Percentiles rank a stretch among this genome's conserved stretches.
Evolutionary conservation across 2,113 vertebrate species (phyloP).

Genomic region (Antechinus flavipes): DNA sequence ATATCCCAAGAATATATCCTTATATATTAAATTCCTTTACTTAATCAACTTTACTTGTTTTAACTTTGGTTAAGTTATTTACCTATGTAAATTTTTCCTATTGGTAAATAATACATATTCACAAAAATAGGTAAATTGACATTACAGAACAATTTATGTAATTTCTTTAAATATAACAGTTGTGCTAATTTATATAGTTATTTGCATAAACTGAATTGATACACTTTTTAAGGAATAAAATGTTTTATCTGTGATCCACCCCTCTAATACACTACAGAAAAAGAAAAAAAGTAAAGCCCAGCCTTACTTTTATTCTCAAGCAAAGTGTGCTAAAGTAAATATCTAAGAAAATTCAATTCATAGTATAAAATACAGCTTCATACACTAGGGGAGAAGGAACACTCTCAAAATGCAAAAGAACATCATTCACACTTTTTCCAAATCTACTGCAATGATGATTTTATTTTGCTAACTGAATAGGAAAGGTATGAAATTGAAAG

Average conservation of each 20-base stretch:
- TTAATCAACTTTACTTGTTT: not conserved
- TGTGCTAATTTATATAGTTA: not conserved
- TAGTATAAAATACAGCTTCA: not conserved
- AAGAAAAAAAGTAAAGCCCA: not conserved
- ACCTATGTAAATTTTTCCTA: not conserved
- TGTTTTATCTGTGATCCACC: constrained; percentile 15
- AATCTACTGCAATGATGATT: constrained; percentile 21
- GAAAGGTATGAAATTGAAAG: constrained; percentile 17
- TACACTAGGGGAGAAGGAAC: not conserved
- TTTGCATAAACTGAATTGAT: not conserved
- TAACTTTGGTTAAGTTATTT: not conserved
- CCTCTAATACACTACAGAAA: not conserved
- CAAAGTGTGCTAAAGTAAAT: constrained; percentile 7
- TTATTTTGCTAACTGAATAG: constrained; percentile 28
- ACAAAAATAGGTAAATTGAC: not conserved
- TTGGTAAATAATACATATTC: constrained; percentile 24
- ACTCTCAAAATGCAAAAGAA: not conserved
- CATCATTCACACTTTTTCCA: not conserved
- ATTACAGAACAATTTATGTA: constrained; percentile 20
- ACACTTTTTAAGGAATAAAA: constrained; percentile 31
- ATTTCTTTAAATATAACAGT: constrained; percentile 20
- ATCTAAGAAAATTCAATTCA: not conserved
- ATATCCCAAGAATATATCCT: not conserved
- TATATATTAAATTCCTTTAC: constrained; percentile 18
- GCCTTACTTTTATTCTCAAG: not conserved